Percentiles rank a stretch among this genome's conserved stretches.
Evolutionary conservation across 2,113 vertebrate species (phyloP).

Genomic region (Larimichthys crocea): DNA sequence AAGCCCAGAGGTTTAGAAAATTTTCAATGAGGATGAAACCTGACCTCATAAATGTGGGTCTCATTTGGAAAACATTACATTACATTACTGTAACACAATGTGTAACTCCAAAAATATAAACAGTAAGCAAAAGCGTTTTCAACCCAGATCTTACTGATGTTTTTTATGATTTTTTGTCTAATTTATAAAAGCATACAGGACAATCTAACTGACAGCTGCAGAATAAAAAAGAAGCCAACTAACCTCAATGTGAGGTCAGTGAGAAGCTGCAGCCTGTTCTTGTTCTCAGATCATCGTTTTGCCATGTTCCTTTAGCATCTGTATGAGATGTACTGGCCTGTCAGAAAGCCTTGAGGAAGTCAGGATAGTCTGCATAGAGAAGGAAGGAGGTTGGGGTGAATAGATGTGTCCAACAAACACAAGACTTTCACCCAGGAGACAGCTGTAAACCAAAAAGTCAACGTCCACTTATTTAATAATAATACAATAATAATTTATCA

Average conservation of each 20-base stretch:
- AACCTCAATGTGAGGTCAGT: constrained; percentile 9
- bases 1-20: background rate
- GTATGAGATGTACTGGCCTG: no score
- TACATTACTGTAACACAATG: background rate
- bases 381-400: no score
- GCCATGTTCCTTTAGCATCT: no score
- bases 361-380: no score
- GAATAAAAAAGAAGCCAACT: background rate
- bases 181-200: background rate
- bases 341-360: no score
- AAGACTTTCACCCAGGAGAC: no score
- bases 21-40: background rate
- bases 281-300: no score
- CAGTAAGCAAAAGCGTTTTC: background rate
- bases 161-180: background rate
- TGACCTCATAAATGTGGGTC: no score
- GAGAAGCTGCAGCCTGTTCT: background rate
- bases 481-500: no score
- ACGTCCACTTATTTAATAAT: no score
- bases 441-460: no score
- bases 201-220: background rate
- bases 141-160: background rate
- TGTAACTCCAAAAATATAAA: background rate
- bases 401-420: no score
- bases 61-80: background rate